A percentile compares a stretch with the other conserved stretches of the same genome.
Conservation (phyloP, 2,797 vertebrate species). For the Cercopithecus neglectus region DNA sequence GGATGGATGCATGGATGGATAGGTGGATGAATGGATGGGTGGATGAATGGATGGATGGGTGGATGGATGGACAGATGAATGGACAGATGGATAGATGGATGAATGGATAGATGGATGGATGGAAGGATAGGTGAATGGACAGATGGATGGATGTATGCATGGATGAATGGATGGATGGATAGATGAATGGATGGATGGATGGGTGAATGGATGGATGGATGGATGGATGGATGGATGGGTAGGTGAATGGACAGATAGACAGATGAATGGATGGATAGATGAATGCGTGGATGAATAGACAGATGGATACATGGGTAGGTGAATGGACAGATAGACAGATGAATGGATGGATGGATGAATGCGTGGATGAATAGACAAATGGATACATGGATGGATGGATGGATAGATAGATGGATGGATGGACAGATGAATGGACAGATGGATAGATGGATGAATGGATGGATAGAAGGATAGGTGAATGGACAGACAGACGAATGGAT, state of each 20-base stretch:
- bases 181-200: fast-evolving
- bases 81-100: fast-evolving
- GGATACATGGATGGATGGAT: fast-evolving
- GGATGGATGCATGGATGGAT: neutral
- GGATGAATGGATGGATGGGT: fast-evolving
- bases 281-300: no score
- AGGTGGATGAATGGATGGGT: fast-evolving
- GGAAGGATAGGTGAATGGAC: fast-evolving
- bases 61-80: fast-evolving
- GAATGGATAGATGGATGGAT: fast-evolving
- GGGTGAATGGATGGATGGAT: neutral
- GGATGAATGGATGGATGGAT: fast-evolving
- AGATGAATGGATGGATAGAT: no score
- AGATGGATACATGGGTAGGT: fast-evolving
- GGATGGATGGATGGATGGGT: fast-evolving
- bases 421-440: fast-evolving
- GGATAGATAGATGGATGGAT: fast-evolving
- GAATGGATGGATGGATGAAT: fast-evolving
- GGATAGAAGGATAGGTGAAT: neutral
- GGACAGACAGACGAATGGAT: no score
- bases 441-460: fast-evolving
- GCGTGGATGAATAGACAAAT: fast-evolving
- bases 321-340: fast-evolving
- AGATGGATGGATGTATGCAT: fast-evolving
- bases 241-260: no score